Conservation (phyloP, 2,113 vertebrate genomes). For the Ibidorhyncha struthersii region DNA sequence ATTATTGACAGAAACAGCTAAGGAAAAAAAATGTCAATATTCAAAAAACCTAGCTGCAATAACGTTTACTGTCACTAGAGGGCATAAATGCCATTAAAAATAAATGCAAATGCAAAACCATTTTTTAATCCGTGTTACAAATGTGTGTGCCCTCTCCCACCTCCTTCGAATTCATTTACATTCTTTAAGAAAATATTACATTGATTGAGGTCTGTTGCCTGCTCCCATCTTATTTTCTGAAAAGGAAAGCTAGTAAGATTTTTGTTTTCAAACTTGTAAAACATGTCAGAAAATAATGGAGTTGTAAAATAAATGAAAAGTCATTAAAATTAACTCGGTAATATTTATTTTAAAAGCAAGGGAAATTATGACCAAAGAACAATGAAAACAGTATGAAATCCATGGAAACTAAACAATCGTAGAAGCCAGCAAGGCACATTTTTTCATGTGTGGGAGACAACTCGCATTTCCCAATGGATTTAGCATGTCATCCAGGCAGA, state of each 20-base stretch:
- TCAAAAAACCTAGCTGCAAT: neutral
- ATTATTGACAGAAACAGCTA: neutral
- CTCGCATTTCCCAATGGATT: neutral
- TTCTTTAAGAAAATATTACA: neutral
- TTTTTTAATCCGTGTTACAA: neutral
- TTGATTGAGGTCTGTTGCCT: constrained; percentile 16
- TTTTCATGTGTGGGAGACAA: neutral
- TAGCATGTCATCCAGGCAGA: neutral
- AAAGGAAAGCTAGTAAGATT: neutral
- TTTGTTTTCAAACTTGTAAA: constrained; percentile 33
- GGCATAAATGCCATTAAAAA: constrained; percentile 70
- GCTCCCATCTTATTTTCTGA: neutral
- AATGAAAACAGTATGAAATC: neutral
- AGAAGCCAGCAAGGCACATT: neutral
- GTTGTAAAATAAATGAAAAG: neutral
- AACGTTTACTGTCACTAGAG: constrained; percentile 58
- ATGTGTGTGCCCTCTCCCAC: neutral
- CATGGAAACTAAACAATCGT: neutral
- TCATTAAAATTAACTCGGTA: neutral
- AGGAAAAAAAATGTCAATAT: neutral
- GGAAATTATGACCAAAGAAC: neutral
- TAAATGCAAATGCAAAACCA: neutral
- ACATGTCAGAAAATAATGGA: neutral
- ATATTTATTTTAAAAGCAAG: constrained; percentile 12
- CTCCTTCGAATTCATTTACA: constrained; percentile 32